Conservation (phyloP, 2,797 vertebrate species). For the Schizopygopsis malacanthus region DNA sequence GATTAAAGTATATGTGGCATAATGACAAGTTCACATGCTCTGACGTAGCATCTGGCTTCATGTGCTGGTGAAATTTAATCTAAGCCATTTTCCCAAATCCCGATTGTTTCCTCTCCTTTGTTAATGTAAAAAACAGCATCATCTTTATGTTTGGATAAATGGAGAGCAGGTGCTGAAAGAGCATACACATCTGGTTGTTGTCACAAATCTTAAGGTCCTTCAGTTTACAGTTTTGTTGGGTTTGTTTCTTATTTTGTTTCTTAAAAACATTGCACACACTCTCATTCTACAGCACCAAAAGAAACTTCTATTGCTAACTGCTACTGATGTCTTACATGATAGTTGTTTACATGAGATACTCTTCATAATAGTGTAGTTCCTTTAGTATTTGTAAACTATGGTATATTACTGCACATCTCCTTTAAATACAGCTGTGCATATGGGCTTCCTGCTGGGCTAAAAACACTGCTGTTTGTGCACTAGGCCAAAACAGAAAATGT, state of each 20-base stretch:
- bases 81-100: background rate
- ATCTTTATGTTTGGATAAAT: constrained; percentile 15
- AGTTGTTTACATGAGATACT: constrained; percentile 1
- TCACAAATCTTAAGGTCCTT: background rate
- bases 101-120: background rate
- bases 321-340: background rate
- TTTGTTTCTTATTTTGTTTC: background rate
- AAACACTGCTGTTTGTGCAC: constrained; percentile 60
- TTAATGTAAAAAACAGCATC: background rate
- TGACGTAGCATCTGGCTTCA: background rate
- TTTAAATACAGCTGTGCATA: constrained; percentile 59
- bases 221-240: background rate
- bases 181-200: constrained; percentile 1
- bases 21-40: background rate
- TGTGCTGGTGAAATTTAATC: background rate
- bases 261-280: background rate
- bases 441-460: constrained; percentile 51
- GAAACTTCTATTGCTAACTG: background rate
- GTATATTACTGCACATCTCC: constrained; percentile 21
- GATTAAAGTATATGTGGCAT: background rate
- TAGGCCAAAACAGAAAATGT: constrained; percentile 54
- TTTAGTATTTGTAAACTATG: constrained; percentile 12
- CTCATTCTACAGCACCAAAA: background rate
- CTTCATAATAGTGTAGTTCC: constrained; percentile 12
- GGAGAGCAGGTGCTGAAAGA: constrained; percentile 3